Conservation (phyloP, 2,888 invertebrate species). For the Drosophila prostipennis region DNA sequence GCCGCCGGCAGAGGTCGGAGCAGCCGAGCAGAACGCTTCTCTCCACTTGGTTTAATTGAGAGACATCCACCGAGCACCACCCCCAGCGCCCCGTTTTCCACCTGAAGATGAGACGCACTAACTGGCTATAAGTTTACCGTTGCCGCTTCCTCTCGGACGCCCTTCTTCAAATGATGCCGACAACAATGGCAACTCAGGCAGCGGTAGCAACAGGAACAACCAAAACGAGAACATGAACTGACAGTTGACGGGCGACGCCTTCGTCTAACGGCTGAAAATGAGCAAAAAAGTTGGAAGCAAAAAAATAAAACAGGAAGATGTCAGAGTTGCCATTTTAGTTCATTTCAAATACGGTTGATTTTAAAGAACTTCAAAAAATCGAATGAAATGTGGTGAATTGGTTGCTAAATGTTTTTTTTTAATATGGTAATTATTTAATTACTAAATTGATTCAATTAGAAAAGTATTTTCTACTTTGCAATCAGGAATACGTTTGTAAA, state of each 20-base stretch:
- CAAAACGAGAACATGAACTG: slow-evolving; percentile 44
- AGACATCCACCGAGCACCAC: slow-evolving; percentile 27
- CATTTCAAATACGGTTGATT: not conserved
- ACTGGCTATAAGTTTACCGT: slow-evolving; percentile 62
- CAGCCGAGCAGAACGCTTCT: slow-evolving; percentile 65
- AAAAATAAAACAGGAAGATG: slow-evolving; percentile 2
- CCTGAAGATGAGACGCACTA: slow-evolving; percentile 44
- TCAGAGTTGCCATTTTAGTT: not conserved
- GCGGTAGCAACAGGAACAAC: slow-evolving; percentile 14
- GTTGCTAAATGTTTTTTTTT: too few species aligned
- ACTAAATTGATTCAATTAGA: too few species aligned
- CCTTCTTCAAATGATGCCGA: slow-evolving; percentile 60
- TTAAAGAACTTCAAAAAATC: not conserved
- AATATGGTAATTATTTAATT: too few species aligned
- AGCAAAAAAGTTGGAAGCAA: slow-evolving; percentile 34
- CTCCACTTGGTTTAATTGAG: slow-evolving; percentile 56
- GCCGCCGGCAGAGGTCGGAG: slow-evolving; percentile 41
- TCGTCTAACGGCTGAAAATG: slow-evolving; percentile 48
- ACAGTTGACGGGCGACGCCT: slow-evolving; percentile 71
- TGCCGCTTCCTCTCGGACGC: slow-evolving; percentile 43
- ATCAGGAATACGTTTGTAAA: too few species aligned
- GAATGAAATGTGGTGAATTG: not conserved
- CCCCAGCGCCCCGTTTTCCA: slow-evolving; percentile 4
- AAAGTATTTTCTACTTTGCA: too few species aligned
- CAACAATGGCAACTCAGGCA: slow-evolving; percentile 34